Evolutionary conservation across 2,113 vertebrate genomes (phyloP).

Genomic region (Daubentonia madagascariensis): DNA sequence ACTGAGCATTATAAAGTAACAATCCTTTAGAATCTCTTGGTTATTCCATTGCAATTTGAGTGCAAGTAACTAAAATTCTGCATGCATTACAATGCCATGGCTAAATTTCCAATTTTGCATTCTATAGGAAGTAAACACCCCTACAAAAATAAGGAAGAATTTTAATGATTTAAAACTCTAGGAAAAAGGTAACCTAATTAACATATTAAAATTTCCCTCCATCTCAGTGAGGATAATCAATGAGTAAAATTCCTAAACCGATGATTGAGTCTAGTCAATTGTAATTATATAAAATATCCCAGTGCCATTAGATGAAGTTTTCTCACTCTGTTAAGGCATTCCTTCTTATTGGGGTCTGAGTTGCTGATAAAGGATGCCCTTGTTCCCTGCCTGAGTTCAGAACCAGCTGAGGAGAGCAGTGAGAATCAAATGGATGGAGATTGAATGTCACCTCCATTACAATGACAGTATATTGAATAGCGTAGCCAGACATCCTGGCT

Average conservation of each 20-base stretch:
- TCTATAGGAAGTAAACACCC: background rate
- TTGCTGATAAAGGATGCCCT: background rate
- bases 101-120: background rate
- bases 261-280: background rate
- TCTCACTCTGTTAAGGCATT: background rate
- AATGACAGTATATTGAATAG: background rate
- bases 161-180: background rate
- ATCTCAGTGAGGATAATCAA: background rate
- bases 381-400: background rate
- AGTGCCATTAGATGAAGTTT: background rate
- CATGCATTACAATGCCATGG: background rate
- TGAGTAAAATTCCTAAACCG: background rate
- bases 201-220: background rate
- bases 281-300: background rate
- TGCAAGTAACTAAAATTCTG: conserved; percentile 1
- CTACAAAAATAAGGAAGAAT: background rate
- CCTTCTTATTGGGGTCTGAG: background rate
- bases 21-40: background rate
- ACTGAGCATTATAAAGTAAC: background rate
- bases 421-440: background rate
- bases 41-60: conserved; percentile 4
- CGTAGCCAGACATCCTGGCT: background rate
- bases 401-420: background rate
- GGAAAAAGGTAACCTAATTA: background rate
- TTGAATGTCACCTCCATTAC: background rate